phyloP scores from a whole-genome alignment of 2,888 invertebrate species.

The Ectemnius cavifrons region DNA sequence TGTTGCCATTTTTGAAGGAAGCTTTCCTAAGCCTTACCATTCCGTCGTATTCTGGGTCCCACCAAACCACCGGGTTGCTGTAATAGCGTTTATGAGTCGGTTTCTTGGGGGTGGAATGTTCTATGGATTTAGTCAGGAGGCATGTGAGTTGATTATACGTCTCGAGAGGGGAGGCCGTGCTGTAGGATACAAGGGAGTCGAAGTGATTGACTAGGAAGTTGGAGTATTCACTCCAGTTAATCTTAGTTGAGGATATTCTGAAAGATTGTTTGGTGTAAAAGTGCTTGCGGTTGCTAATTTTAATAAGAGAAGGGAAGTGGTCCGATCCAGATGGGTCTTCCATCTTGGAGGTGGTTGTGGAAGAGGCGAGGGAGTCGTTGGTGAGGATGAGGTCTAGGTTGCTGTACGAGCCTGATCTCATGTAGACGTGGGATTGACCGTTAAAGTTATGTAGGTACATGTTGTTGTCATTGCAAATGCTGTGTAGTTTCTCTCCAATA shows the following conservation, averaged over 20 bases:
- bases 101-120: not conserved
- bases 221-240: not conserved
- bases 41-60: too few relatives aligned
- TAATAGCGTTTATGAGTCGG: constrained; percentile 28
- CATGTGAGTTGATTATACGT: constrained; percentile 18
- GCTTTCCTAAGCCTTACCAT: too few relatives aligned
- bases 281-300: not conserved
- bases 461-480: not conserved
- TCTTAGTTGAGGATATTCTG: not conserved
- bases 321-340: not conserved
- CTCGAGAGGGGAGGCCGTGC: not conserved
- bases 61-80: not conserved
- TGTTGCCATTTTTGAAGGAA: too few relatives aligned
- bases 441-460: constrained; percentile 3
- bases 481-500: constrained; percentile 5
- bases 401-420: not conserved
- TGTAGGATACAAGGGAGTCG: constrained; percentile 8
- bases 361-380: constrained; percentile 16
- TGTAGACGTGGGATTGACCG: not conserved
- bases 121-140: not conserved
- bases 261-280: not conserved
- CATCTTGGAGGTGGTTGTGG: not conserved
- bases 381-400: constrained; percentile 21
- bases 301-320: not conserved
- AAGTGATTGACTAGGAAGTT: not conserved